These are phyloP conservation scores for Danio kyathit DNA, from an alignment of 2,797 vertebrate species.

Conservation along the genomic window DNA sequence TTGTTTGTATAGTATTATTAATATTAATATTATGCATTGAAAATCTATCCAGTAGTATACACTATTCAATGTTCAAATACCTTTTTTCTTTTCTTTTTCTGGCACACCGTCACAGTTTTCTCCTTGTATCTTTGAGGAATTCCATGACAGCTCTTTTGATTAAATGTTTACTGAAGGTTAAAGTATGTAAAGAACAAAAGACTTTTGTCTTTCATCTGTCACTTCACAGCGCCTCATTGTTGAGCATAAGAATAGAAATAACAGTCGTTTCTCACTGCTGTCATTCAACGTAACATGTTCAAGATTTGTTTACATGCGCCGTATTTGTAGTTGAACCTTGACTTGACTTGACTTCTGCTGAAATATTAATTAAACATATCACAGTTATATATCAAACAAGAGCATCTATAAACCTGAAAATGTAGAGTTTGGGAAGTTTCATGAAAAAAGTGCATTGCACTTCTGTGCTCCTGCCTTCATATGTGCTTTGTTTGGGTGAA, in stretches of 20 bases:
- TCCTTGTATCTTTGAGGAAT: neutral
- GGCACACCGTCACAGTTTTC: neutral
- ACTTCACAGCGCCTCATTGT: neutral
- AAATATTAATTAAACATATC: neutral
- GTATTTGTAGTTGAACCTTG: neutral
- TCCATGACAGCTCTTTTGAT: neutral
- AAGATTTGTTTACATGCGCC: neutral
- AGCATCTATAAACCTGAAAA: neutral
- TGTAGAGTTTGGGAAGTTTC: neutral
- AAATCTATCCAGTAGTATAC: no score
- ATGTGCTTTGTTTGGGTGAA: neutral
- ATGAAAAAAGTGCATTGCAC: conserved; percentile 1
- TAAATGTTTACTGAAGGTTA: conserved; percentile 4
- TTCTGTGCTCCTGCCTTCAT: neutral
- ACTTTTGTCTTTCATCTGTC: conserved; percentile 19
- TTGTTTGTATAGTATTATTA: neutral
- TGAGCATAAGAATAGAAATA: neutral
- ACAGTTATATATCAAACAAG: neutral
- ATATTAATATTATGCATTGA: neutral
- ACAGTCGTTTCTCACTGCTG: neutral
- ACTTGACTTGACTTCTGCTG: neutral
- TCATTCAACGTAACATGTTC: neutral
- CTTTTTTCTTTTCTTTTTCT: neutral
- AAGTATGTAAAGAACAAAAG: conserved; percentile 1
- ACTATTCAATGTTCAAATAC: no score